Conservation (phyloP, 1,140 invertebrate species). For the Triops longicaudatus region DNA sequence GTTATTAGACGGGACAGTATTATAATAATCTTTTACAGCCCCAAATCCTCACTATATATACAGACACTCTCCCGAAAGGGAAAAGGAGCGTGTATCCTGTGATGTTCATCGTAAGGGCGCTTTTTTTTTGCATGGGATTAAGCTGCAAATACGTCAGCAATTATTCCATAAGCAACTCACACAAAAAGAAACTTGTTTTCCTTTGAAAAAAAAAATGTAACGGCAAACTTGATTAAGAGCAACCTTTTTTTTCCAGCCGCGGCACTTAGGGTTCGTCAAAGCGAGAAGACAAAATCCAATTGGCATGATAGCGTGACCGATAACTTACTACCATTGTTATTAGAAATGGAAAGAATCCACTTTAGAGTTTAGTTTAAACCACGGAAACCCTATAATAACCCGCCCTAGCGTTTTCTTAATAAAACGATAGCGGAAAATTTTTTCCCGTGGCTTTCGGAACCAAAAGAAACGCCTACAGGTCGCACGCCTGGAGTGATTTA, state of each 20-base stretch:
- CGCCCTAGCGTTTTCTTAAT: conserved; percentile 7
- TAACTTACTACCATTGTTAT: conserved; percentile 13
- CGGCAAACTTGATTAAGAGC: too few species aligned
- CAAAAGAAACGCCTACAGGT: not conserved
- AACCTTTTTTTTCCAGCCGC: too few species aligned
- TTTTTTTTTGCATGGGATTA: too few species aligned
- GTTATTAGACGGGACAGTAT: not conserved
- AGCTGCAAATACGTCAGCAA: too few species aligned
- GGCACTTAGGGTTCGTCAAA: too few species aligned
- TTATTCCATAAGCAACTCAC: too few species aligned
- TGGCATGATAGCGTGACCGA: not conserved
- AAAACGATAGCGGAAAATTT: not conserved
- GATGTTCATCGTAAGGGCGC: too few species aligned
- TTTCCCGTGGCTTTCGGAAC: not conserved
- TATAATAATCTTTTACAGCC: conserved; percentile 1
- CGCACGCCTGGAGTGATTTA: conserved; percentile 4
- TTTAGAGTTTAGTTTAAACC: not conserved
- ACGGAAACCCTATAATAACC: not conserved
- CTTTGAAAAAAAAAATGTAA: too few species aligned
- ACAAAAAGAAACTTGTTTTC: too few species aligned
- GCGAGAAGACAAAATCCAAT: not conserved
- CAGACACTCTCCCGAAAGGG: not conserved
- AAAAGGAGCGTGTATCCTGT: not conserved
- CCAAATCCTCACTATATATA: not conserved
- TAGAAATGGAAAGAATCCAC: conserved; percentile 1